These are phyloP conservation scores for Hafferia zeledoni DNA, from an alignment of 2,797 vertebrate species.

Conservation along the genomic window DNA sequence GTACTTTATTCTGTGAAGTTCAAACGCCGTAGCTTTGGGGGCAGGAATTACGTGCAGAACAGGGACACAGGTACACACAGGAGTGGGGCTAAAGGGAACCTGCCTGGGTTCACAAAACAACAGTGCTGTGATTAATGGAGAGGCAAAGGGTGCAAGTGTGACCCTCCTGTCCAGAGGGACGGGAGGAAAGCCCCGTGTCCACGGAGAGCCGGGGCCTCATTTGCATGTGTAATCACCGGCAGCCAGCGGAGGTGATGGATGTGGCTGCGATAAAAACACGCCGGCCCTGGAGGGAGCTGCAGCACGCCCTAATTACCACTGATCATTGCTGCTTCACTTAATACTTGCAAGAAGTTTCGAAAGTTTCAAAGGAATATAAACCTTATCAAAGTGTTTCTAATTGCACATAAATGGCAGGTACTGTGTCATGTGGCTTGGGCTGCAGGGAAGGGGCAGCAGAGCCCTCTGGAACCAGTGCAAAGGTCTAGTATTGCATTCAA, in stretches of 20 bases:
- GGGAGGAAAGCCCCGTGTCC: neutral
- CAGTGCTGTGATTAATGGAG: neutral
- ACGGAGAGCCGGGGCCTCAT: neutral
- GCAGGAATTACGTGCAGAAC: conserved; percentile 49
- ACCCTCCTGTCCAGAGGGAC: neutral
- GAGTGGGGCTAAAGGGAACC: neutral
- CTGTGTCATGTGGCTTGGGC: neutral
- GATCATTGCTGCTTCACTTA: neutral
- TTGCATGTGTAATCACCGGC: neutral
- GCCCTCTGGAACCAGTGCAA: neutral
- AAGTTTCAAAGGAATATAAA: conserved; percentile 59
- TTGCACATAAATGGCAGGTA: conserved; percentile 44
- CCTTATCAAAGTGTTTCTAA: conserved; percentile 49
- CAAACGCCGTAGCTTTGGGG: conserved; percentile 64
- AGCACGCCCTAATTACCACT: conserved; percentile 45
- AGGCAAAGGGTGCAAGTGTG: neutral
- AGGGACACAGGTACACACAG: neutral
- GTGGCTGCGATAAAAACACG: conserved; percentile 11
- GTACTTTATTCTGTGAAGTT: conserved; percentile 74
- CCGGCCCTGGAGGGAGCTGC: conserved; percentile 25
- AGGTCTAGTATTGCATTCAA: conserved; percentile 6
- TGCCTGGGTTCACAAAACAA: neutral
- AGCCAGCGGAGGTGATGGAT: neutral
- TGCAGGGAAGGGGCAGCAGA: conserved; percentile 44
- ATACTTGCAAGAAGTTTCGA: conserved; percentile 34